Percentiles rank a stretch among this genome's conserved stretches.
Evolutionary conservation across 2,113 vertebrate species (phyloP).

Genomic region (Hyperopisus bebe): DNA sequence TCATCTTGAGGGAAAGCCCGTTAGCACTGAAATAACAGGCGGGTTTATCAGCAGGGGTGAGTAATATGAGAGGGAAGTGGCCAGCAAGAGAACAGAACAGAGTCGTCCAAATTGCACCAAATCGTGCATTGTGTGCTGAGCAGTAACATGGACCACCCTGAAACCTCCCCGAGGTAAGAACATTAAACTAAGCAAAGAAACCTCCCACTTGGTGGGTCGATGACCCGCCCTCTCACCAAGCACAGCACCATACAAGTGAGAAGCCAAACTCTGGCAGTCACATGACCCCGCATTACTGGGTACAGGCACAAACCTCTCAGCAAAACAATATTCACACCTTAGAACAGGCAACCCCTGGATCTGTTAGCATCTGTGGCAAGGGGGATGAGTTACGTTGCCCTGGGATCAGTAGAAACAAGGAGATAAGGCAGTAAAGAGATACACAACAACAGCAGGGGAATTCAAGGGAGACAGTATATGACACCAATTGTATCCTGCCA

Average conservation of each 20-base stretch:
- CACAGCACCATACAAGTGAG: not conserved
- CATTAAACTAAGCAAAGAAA: constrained; percentile 39
- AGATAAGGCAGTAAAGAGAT: not conserved
- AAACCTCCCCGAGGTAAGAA: constrained; percentile 32
- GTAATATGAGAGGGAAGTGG: not conserved
- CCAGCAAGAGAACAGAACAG: not conserved
- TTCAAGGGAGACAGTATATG: not conserved
- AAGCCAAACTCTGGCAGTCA: constrained; percentile 10
- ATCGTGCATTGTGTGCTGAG: constrained; percentile 29
- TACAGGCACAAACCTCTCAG: not conserved
- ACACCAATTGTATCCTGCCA: not conserved
- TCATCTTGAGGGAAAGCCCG: not conserved
- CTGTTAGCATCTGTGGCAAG: not conserved
- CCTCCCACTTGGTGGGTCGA: constrained; percentile 20
- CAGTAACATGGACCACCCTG: constrained; percentile 46
- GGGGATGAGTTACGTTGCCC: not conserved
- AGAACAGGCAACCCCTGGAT: not conserved
- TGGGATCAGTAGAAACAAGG: not conserved
- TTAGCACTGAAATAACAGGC: too few species aligned
- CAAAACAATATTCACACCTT: not conserved
- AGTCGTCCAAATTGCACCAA: not conserved
- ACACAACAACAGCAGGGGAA: not conserved
- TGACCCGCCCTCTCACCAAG: not conserved
- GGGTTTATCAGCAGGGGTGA: not conserved
- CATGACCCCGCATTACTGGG: constrained; percentile 11